These are phyloP conservation scores for Tetranychus piercei DNA, from an alignment of 2,888 invertebrate genomes.

Conservation along the genomic window DNA sequence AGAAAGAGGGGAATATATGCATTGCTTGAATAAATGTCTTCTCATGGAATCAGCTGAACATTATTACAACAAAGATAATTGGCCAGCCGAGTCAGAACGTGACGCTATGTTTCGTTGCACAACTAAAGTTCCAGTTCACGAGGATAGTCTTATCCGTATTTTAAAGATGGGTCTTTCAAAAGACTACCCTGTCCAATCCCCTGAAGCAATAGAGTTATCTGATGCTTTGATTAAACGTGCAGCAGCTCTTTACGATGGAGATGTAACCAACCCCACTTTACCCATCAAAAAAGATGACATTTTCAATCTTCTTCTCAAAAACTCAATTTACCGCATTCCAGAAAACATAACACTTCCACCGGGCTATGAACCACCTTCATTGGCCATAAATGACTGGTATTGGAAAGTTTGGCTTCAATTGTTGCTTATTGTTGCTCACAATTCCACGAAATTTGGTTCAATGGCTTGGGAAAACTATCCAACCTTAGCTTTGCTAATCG, in stretches of 20 bases:
- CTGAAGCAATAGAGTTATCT: slow-evolving; percentile 65
- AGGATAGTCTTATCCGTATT: slow-evolving; percentile 61
- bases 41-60: slow-evolving; percentile 44
- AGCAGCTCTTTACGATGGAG: slow-evolving; percentile 53
- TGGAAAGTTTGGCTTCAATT: slow-evolving; percentile 87
- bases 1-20: slow-evolving; percentile 50
- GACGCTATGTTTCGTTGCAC: slow-evolving; percentile 52
- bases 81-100: slow-evolving; percentile 80
- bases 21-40: slow-evolving; percentile 33
- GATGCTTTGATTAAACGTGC: slow-evolving; percentile 68
- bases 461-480: slow-evolving; percentile 77
- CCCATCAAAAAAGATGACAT: slow-evolving; percentile 43
- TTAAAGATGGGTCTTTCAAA: slow-evolving; percentile 60
- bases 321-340: slow-evolving; percentile 76
- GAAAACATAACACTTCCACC: slow-evolving; percentile 71
- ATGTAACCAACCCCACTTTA: slow-evolving; percentile 29
- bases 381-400: slow-evolving; percentile 76
- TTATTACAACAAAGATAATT: slow-evolving; percentile 43
- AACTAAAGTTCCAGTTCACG: slow-evolving; percentile 65
- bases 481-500: slow-evolving; percentile 70
- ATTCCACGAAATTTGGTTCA: slow-evolving; percentile 62
- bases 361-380: slow-evolving; percentile 62
- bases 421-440: slow-evolving; percentile 72
- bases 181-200: slow-evolving; percentile 47
- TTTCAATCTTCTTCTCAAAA: slow-evolving; percentile 69